These are phyloP conservation scores for Caiman crocodilus DNA, from an alignment of 2,797 vertebrate species.

Conservation along the genomic window DNA sequence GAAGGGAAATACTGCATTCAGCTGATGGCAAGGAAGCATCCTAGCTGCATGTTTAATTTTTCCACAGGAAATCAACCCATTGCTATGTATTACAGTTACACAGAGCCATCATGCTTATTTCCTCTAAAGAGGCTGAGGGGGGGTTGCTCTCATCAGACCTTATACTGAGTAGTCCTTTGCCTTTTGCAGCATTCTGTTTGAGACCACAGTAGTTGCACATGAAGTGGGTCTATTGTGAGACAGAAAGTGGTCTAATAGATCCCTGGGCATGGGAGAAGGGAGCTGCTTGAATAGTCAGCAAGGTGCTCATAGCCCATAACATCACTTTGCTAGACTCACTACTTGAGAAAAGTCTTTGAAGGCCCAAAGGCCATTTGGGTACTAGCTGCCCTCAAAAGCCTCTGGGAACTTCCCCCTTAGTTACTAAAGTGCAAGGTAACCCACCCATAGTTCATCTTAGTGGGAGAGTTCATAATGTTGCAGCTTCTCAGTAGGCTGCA, in stretches of 20 bases:
- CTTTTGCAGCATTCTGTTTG: background rate
- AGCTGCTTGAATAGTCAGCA: background rate
- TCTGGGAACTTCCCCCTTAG: fast-evolving
- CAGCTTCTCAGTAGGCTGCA: background rate
- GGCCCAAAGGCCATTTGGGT: background rate
- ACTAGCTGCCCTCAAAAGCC: background rate
- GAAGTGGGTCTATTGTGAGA: background rate
- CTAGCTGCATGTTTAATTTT: background rate
- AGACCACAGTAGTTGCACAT: background rate
- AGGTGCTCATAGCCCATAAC: background rate
- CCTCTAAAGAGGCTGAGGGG: background rate
- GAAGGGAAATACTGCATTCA: background rate
- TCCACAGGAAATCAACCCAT: background rate
- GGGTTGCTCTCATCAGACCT: background rate
- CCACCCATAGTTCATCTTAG: background rate
- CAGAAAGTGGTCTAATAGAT: background rate
- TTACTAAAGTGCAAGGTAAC: fast-evolving
- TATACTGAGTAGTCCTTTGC: background rate
- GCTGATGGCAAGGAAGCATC: background rate
- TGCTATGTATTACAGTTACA: background rate
- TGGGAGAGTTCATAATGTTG: background rate
- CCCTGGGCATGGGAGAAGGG: background rate
- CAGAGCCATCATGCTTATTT: background rate
- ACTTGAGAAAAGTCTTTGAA: background rate
- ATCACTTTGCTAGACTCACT: background rate